Conservation (phyloP, 2,888 invertebrate genomes). For the Eilema depressum region DNA sequence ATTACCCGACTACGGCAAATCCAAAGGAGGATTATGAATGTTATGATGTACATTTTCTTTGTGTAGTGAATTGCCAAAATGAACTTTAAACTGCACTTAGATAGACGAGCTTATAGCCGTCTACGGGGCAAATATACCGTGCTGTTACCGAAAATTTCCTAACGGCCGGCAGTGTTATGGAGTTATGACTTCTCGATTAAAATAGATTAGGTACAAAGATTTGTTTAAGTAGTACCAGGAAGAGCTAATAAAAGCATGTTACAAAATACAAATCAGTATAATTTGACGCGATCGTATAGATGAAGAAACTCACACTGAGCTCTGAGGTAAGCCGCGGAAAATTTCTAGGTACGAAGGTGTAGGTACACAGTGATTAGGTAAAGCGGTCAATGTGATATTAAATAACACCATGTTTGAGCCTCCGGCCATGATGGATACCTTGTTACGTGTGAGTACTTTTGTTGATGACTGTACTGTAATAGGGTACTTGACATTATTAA, state of each 20-base stretch:
- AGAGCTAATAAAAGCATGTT: not conserved
- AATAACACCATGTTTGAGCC: conserved; percentile 27
- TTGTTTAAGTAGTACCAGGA: too few species aligned
- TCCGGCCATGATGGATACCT: not conserved
- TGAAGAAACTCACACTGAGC: not conserved
- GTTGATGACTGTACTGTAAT: not conserved
- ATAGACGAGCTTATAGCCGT: too few species aligned
- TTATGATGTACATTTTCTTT: too few species aligned
- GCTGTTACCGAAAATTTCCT: too few species aligned
- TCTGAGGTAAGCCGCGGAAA: not conserved
- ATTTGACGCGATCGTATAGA: not conserved
- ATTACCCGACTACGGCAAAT: too few species aligned
- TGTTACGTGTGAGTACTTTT: not conserved
- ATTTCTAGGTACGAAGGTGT: conserved; percentile 32
- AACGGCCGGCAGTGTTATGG: too few species aligned
- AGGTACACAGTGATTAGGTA: conserved; percentile 35
- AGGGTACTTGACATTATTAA: not conserved
- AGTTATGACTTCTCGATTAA: too few species aligned
- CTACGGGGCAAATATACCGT: too few species aligned
- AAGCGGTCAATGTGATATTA: conserved; percentile 39
- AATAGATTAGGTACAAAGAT: too few species aligned
- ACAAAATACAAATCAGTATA: not conserved
- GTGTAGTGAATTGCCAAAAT: too few species aligned
- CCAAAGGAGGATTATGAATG: too few species aligned
- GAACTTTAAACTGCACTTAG: too few species aligned